Conservation (phyloP, 2,888 invertebrate species). For the Macrophya alboannulata region DNA sequence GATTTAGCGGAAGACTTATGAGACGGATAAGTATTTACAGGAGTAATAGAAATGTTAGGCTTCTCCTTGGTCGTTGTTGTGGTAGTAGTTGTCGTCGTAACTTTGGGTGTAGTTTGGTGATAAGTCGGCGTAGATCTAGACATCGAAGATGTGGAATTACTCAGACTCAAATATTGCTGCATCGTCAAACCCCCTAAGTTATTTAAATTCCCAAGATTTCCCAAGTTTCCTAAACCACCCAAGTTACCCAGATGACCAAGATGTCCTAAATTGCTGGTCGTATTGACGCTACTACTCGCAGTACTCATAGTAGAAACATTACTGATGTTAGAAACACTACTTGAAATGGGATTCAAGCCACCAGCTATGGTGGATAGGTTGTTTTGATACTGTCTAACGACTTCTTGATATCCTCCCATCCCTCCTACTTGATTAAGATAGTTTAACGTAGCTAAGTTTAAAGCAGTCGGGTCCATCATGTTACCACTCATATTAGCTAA, state of each 20-base stretch:
- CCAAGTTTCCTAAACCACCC: slow-evolving; percentile 62
- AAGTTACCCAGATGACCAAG: slow-evolving; percentile 61
- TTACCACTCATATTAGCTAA: slow-evolving; percentile 69
- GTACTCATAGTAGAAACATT: slow-evolving; percentile 67
- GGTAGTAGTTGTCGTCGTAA: slow-evolving; percentile 70
- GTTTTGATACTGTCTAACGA: slow-evolving; percentile 74
- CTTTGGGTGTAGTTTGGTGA: slow-evolving; percentile 63
- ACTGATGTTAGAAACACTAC: slow-evolving; percentile 65
- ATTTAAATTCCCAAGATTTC: slow-evolving; percentile 63
- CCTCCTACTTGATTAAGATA: slow-evolving; percentile 74
- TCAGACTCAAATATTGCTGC: slow-evolving; percentile 70
- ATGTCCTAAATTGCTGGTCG: slow-evolving; percentile 61
- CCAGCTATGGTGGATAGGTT: slow-evolving; percentile 70
- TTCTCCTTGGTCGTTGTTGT: slow-evolving; percentile 78
- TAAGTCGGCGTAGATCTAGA: slow-evolving; percentile 67
- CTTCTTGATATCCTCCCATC: slow-evolving; percentile 74
- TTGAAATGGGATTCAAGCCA: slow-evolving; percentile 65
- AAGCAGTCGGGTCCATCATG: slow-evolving; percentile 70
- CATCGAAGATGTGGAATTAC: slow-evolving; percentile 66
- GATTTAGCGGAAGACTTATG: slow-evolving; percentile 65
- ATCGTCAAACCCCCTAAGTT: slow-evolving; percentile 65
- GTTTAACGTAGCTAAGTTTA: slow-evolving; percentile 69
- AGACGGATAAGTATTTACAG: slow-evolving; percentile 67
- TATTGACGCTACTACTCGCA: slow-evolving; percentile 62
- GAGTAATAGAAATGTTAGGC: slow-evolving; percentile 81